Evolutionary conservation across 2,888 invertebrate genomes (phyloP), one percentile per base, ranked within the genome.

Genomic region (Chironomus tentans): DNA sequence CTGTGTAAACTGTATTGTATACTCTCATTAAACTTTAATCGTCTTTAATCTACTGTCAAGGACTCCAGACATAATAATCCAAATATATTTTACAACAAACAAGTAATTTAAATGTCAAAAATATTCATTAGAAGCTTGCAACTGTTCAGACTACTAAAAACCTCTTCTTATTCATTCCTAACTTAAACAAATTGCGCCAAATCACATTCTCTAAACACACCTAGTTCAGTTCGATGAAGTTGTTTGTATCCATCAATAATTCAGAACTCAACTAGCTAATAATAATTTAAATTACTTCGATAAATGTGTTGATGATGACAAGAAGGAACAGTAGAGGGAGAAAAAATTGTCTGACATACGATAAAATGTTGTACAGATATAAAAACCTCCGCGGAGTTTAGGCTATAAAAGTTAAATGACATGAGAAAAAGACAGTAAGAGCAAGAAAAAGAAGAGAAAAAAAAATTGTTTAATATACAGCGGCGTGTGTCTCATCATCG

Each of bases 231-330:
- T 15, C 18, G 15, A 18, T n/a, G 4, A 56, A 56, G 18, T 15
- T 56, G 56, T 18, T 56, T 38, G 28, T 38, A 38, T 38, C 38
- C 38, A 38, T 38, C 38, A 38, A 38, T 38, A 38, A 38, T 38
- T 38, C 10, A 68, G 38, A 69, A n/a, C 46, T 7, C 7, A 38
- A 72, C 72, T 62, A 38, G 61, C 61, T 72, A 15, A 62, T 62
- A 72, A 72, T 62, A 46, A 61, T 62, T 72, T 72, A 50, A 61
- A 72, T 50, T 70, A 72, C 38, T 72, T 28, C 18, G n/a, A 38
- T 38, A 10, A 38, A 38, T 38, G 38, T 38, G 38, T 38, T 38
- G 38, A 38, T 38, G 38, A 38, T 38, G 38, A 38, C 38, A 38
- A 38, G 7, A 38, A 38, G 38, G 38, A 38, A 38, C 38, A 38